A percentile compares a stretch with the other conserved stretches of the same genome.
Conservation (phyloP, 2,888 invertebrate species). For the Blastobasis adustella region DNA sequence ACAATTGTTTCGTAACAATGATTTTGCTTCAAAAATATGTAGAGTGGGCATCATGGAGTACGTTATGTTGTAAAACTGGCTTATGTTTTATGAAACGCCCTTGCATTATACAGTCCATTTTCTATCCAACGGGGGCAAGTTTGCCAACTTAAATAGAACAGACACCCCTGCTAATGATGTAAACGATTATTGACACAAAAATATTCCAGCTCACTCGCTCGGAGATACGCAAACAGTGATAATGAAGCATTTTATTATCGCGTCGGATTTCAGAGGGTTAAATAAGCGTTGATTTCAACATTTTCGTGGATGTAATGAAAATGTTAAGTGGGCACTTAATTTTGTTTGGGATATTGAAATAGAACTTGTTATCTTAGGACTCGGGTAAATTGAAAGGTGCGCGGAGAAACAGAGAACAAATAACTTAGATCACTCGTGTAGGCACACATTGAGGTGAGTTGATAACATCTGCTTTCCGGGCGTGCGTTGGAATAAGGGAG, state of each 20-base stretch:
- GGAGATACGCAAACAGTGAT: conserved; percentile 12
- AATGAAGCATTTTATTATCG: too few species aligned
- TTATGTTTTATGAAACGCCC: not conserved
- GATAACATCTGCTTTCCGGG: conserved; percentile 34
- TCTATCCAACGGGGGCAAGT: conserved; percentile 19
- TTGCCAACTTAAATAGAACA: conserved; percentile 30
- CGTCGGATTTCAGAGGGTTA: too few species aligned
- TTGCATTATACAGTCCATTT: conserved; percentile 27
- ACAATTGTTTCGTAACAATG: too few species aligned
- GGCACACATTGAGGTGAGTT: conserved; percentile 19
- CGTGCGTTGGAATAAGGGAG: conserved; percentile 41
- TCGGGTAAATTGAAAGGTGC: too few species aligned
- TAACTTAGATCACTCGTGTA: not conserved
- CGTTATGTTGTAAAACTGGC: not conserved
- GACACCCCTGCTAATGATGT: conserved; percentile 39
- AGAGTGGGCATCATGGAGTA: not conserved
- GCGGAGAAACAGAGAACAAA: too few species aligned
- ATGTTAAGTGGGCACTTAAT: too few species aligned
- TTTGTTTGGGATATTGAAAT: too few species aligned
- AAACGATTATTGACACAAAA: conserved; percentile 42
- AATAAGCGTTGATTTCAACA: too few species aligned
- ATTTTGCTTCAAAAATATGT: too few species aligned
- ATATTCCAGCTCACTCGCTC: conserved; percentile 14
- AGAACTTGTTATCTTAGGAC: too few species aligned
- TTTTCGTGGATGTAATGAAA: too few species aligned